Evolutionary conservation across 64 coral and sea anemone genomes (phyloP).

Genomic region (Stichodactyla helianthus): DNA sequence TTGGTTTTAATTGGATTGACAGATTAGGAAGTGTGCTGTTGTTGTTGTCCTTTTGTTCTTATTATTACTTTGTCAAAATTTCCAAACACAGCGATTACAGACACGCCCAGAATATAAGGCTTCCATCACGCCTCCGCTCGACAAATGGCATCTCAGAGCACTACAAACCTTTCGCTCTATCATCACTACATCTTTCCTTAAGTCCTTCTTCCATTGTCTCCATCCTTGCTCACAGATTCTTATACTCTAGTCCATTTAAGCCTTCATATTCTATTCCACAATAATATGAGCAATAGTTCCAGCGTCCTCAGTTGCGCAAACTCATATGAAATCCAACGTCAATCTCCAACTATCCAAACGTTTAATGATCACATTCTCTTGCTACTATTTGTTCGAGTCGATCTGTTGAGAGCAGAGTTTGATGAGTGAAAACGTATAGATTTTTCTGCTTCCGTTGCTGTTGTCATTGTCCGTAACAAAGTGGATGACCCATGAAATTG

Average conservation of each 20-base stretch:
- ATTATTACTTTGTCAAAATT: conserved; percentile 61
- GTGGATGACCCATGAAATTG: conserved; percentile 3
- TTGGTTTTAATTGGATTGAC: conserved; percentile 76
- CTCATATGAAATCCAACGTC: not conserved
- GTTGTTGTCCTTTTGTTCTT: conserved; percentile 51
- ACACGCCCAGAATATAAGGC: conserved; percentile 23
- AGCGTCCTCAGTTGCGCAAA: not conserved
- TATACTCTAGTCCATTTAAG: not conserved
- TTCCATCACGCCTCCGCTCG: conserved; percentile 22
- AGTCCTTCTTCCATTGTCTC: not conserved
- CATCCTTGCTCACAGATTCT: not conserved
- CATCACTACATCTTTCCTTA: not conserved
- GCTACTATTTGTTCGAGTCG: conserved; percentile 28
- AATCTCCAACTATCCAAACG: conserved; percentile 1
- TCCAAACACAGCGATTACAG: conserved; percentile 25
- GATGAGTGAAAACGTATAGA: not conserved
- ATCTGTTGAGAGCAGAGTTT: conserved; percentile 8
- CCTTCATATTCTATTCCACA: not conserved
- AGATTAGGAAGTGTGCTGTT: conserved; percentile 74
- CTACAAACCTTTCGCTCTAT: not conserved
- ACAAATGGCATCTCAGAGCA: not conserved
- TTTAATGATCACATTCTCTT: conserved; percentile 17
- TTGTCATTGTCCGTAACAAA: not conserved
- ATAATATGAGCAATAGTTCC: conserved; percentile 1
- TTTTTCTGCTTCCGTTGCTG: conserved; percentile 13